phyloP scores from a whole-genome alignment of 1,140 invertebrate species.

The Dinothrombium tinctorium region DNA sequence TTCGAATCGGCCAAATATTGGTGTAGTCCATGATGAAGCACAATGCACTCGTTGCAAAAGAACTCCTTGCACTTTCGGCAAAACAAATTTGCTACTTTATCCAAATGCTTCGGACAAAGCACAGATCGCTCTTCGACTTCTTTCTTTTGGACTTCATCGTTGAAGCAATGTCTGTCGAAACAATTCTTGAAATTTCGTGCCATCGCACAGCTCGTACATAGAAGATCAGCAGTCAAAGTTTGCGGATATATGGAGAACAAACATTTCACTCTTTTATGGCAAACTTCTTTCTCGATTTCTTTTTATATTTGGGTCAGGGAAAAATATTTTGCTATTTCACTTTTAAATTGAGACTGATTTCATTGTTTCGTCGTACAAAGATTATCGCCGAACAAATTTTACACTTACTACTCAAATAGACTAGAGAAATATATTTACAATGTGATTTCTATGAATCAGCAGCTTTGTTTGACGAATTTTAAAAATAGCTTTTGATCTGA shows the following conservation, averaged over 20 bases:
- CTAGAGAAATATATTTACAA: too few relatives aligned
- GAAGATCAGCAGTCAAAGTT: slow-evolving; percentile 46
- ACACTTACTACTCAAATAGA: too few relatives aligned
- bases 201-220: slow-evolving; percentile 89
- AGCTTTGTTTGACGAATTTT: too few relatives aligned
- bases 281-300: too few relatives aligned
- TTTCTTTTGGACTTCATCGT: slow-evolving; percentile 43
- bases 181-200: slow-evolving; percentile 96
- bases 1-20: slow-evolving; percentile 54
- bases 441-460: too few relatives aligned
- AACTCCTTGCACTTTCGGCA: slow-evolving; percentile 67
- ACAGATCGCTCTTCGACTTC: slow-evolving; percentile 36
- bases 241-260: neutral
- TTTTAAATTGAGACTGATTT: too few relatives aligned
- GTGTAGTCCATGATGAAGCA: slow-evolving; percentile 73
- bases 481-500: too few relatives aligned
- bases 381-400: too few relatives aligned
- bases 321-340: too few relatives aligned
- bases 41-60: slow-evolving; percentile 79
- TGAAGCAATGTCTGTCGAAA: slow-evolving; percentile 83
- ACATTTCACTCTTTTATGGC: too few relatives aligned
- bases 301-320: too few relatives aligned
- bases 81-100: slow-evolving; percentile 65
- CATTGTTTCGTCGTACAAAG: too few relatives aligned
- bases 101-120: slow-evolving; percentile 60